These are phyloP conservation scores for Phasia obesa DNA, from an alignment of 2,888 invertebrate species.

Conservation along the genomic window DNA sequence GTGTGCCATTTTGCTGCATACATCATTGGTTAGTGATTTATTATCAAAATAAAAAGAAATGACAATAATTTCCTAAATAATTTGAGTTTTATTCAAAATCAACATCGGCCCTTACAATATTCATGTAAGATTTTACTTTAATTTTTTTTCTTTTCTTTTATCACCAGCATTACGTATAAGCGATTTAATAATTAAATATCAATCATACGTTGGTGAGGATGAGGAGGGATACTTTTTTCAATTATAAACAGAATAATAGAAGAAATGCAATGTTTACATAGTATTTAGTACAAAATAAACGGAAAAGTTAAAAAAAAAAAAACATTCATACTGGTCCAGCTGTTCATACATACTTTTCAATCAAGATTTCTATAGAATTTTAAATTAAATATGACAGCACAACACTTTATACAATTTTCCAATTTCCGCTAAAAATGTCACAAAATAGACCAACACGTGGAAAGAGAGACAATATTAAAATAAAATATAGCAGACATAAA, in stretches of 20 bases:
- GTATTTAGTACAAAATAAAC: not conserved
- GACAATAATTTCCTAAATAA: too few species aligned
- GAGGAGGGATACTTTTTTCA: not conserved
- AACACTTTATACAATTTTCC: conserved; percentile 40
- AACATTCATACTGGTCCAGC: too few species aligned
- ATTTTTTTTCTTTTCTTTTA: too few species aligned
- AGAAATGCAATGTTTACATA: not conserved
- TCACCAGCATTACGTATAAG: conserved; percentile 25
- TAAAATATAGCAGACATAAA: too few species aligned
- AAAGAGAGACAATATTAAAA: too few species aligned
- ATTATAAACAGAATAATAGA: conserved; percentile 18
- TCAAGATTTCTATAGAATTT: conserved; percentile 42
- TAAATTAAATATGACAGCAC: conserved; percentile 2
- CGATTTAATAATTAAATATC: conserved; percentile 39
- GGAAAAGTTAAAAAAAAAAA: too few species aligned
- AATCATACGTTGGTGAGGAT: conserved; percentile 43
- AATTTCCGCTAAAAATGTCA: conserved; percentile 52
- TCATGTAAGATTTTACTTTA: not conserved
- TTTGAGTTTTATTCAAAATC: too few species aligned
- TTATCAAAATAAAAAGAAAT: too few species aligned
- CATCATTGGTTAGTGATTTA: too few species aligned
- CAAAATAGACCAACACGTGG: conserved; percentile 11
- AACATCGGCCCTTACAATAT: too few species aligned
- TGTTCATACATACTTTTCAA: conserved; percentile 16
- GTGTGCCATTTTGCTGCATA: too few species aligned